Evolutionary conservation across 1,140 invertebrate genomes (phyloP).

Genomic region (Anastrepha ludens): DNA sequence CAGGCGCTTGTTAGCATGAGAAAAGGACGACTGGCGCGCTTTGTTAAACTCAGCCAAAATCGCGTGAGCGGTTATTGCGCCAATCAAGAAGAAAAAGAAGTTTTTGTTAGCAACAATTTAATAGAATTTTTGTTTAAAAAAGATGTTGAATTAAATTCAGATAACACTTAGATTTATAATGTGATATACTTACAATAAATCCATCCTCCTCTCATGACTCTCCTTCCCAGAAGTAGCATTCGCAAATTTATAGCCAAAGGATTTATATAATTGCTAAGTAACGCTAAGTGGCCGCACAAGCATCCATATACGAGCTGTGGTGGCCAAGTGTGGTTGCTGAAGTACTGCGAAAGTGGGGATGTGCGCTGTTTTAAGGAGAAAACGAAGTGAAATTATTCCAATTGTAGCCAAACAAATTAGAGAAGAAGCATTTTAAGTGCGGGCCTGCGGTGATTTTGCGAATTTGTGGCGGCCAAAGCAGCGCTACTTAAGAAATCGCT

Average conservation of each 20-base stretch:
- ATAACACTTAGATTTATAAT: no score
- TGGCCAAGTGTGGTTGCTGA: neutral
- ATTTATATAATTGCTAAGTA: constrained; percentile 30
- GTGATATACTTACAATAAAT: no score
- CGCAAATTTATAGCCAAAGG: neutral
- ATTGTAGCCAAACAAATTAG: neutral
- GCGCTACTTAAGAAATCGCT: neutral
- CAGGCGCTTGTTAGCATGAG: no score
- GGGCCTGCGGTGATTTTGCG: constrained; percentile 25
- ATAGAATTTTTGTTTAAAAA: no score
- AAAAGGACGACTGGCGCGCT: no score
- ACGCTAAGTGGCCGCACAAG: neutral
- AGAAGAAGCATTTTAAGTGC: constrained; percentile 19
- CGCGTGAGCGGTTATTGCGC: no score
- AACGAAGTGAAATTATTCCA: neutral
- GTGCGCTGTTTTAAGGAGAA: neutral
- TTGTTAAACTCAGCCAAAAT: no score
- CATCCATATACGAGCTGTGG: neutral
- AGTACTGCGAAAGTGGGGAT: neutral
- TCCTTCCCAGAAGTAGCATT: neutral
- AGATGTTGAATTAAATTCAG: no score
- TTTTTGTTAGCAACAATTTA: no score
- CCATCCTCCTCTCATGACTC: no score
- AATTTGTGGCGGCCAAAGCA: constrained; percentile 11
- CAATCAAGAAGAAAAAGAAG: no score